These are phyloP conservation scores for Hydrolagus colliei DNA, from an alignment of 2,797 vertebrate genomes.

Conservation along the genomic window DNA sequence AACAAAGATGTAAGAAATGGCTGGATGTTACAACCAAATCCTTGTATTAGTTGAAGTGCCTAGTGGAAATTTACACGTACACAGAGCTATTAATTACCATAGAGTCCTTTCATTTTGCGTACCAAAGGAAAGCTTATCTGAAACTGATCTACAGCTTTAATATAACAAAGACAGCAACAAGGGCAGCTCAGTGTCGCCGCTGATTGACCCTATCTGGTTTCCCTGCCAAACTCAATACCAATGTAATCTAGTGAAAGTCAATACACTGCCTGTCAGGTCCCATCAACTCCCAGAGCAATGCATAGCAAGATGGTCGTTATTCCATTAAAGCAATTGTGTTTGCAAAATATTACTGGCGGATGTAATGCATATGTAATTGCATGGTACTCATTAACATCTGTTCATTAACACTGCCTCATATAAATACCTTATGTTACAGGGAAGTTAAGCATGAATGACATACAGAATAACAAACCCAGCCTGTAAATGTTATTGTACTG, in stretches of 20 bases:
- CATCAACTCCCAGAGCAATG: slow-evolving; percentile 25
- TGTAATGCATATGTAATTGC: slow-evolving; percentile 29
- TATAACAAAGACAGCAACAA: slow-evolving; percentile 58
- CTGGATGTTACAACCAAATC: slow-evolving; percentile 1
- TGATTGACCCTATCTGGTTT: slow-evolving; percentile 77
- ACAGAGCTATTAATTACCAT: slow-evolving; percentile 49
- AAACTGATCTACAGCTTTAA: slow-evolving; percentile 59
- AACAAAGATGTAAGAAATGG: neutral
- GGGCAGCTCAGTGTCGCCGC: slow-evolving; percentile 68
- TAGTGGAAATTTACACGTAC: slow-evolving; percentile 16
- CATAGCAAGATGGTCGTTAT: slow-evolving; percentile 26
- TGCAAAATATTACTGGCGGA: slow-evolving; percentile 23
- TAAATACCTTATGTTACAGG: slow-evolving; percentile 27
- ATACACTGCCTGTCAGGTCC: slow-evolving; percentile 51
- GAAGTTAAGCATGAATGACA: slow-evolving; percentile 20
- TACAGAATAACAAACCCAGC: neutral
- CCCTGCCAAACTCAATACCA: slow-evolving; percentile 82
- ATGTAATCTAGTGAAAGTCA: slow-evolving; percentile 83
- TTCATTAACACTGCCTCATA: slow-evolving; percentile 19
- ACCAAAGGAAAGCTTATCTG: slow-evolving; percentile 51
- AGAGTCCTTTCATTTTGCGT: slow-evolving; percentile 56
- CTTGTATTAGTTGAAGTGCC: neutral
- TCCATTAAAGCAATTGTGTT: slow-evolving; percentile 29
- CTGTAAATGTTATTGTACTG: neutral
- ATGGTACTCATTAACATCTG: slow-evolving; percentile 28